Evolutionary conservation across 2,113 vertebrate genomes (phyloP).

Genomic region (Mormyrus iriodes): DNA sequence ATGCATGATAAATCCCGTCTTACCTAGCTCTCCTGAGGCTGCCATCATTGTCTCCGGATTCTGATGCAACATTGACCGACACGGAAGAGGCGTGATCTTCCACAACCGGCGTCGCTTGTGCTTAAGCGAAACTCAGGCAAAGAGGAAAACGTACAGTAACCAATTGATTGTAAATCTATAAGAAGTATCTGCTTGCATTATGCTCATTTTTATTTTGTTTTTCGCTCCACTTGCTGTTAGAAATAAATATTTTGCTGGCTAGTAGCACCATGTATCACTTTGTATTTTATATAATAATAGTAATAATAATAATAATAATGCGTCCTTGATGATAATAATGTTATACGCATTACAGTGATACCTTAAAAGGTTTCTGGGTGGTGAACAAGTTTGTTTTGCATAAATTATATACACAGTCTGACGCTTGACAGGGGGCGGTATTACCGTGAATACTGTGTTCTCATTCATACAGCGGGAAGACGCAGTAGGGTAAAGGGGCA

Average conservation of each 20-base stretch:
- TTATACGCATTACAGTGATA: not conserved
- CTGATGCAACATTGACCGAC: conserved; percentile 70
- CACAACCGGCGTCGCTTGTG: not conserved
- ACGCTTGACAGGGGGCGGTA: conserved; percentile 16
- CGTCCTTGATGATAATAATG: not conserved
- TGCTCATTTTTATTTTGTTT: not conserved
- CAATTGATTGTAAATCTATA: not conserved
- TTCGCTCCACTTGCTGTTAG: not conserved
- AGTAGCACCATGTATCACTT: not conserved
- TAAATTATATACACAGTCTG: not conserved
- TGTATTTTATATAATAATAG: not conserved
- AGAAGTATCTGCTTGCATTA: not conserved
- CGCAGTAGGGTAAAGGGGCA: not conserved
- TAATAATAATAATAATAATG: not conserved
- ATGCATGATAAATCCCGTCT: not conserved
- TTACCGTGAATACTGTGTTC: not conserved
- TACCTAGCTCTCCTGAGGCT: conserved; percentile 54
- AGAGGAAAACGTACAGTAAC: not conserved
- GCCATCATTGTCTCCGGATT: conserved; percentile 48
- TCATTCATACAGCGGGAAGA: conserved; percentile 16
- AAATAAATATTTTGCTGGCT: not conserved
- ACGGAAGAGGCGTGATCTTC: conserved; percentile 40
- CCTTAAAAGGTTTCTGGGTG: not conserved
- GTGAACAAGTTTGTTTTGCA: conserved; percentile 15
- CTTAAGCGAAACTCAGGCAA: not conserved